These are phyloP conservation scores for Noctua janthina DNA, from an alignment of 2,888 invertebrate genomes.

Conservation along the genomic window DNA sequence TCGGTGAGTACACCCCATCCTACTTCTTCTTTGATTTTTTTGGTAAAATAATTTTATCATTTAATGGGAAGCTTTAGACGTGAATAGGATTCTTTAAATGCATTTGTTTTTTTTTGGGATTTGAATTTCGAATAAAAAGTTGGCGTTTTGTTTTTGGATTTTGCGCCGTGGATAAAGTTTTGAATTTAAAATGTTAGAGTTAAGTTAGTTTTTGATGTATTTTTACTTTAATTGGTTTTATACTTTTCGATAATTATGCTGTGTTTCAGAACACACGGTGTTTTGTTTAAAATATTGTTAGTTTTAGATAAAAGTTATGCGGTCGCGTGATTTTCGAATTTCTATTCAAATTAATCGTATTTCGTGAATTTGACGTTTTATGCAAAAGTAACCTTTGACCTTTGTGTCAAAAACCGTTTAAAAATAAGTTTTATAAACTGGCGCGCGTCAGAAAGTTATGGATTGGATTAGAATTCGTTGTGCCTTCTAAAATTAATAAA, in stretches of 20 bases:
- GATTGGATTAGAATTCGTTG: neutral
- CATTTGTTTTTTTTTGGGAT: neutral
- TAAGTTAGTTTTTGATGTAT: neutral
- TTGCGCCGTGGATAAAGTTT: slow-evolving; percentile 14
- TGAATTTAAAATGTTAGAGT: slow-evolving; percentile 25
- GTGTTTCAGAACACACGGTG: neutral
- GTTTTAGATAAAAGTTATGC: neutral
- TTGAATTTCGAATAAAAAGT: slow-evolving; percentile 13
- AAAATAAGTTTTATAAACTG: neutral
- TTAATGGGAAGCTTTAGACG: slow-evolving; percentile 2
- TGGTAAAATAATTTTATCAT: neutral
- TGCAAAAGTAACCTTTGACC: neutral
- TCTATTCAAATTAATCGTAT: no score
- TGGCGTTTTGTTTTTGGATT: slow-evolving; percentile 13
- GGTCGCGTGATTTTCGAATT: neutral
- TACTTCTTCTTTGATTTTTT: slow-evolving; percentile 20
- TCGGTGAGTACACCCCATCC: slow-evolving; percentile 70
- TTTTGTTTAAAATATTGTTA: neutral
- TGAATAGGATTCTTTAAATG: slow-evolving; percentile 28
- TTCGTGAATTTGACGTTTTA: neutral
- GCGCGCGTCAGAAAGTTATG: neutral
- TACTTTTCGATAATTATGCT: neutral
- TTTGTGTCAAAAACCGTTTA: neutral
- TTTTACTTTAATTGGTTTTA: neutral
- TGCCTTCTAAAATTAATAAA: neutral